These are phyloP conservation scores for Nomada lathburiana DNA, from an alignment of 2,888 invertebrate species.

Conservation along the genomic window DNA sequence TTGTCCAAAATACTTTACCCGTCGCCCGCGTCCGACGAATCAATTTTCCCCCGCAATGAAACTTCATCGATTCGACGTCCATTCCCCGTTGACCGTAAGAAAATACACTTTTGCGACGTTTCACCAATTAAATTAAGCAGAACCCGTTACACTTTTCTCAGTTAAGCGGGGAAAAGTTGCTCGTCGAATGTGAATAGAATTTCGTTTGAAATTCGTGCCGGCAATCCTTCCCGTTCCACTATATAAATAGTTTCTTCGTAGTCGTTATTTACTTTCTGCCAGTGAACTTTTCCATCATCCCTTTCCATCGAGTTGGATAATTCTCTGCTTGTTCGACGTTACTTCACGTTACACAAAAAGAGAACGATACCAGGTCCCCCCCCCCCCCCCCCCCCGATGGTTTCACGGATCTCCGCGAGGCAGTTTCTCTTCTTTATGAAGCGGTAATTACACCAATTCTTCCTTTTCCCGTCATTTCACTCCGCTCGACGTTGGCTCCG, in stretches of 20 bases:
- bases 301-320: not conserved
- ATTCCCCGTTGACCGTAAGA: not conserved
- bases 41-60: not conserved
- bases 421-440: conserved; percentile 25
- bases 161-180: not conserved
- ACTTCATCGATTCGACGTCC: not conserved
- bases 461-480: not conserved
- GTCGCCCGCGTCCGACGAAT: not conserved
- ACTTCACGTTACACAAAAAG: not conserved
- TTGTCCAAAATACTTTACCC: not conserved
- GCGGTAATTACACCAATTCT: conserved; percentile 19
- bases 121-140: not conserved
- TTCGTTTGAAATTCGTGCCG: conserved; percentile 5
- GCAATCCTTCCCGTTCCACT: not conserved
- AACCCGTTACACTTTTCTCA: not conserved
- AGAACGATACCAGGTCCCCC: not conserved
- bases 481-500: not conserved
- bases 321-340: not conserved
- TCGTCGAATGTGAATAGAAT: not conserved
- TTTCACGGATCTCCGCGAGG: not conserved
- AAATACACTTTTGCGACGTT: not conserved
- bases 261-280: not conserved
- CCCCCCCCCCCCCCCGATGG: no score
- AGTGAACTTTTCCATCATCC: not conserved
- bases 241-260: not conserved